Evolutionary conservation across 2,113 vertebrate genomes (phyloP).

Genomic region (Apteryx mantelli): DNA sequence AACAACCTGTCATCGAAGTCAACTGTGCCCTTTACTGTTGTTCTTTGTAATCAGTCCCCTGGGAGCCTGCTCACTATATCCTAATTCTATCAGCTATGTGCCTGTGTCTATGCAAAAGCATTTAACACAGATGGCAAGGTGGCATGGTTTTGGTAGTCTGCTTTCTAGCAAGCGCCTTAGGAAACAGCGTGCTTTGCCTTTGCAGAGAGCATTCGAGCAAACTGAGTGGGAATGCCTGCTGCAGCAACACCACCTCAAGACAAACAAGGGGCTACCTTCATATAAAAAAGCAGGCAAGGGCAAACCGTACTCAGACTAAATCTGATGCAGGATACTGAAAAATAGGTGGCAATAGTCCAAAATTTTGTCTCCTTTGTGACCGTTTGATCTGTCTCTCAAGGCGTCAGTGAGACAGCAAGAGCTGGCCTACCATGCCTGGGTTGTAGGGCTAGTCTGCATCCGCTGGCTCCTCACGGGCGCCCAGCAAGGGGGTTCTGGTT

Average conservation of each 20-base stretch:
- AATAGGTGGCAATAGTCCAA: too few species aligned
- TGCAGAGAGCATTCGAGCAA: neutral
- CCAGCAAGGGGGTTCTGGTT: neutral
- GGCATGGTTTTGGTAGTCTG: neutral
- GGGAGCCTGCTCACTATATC: neutral
- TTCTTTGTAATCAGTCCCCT: fast-evolving
- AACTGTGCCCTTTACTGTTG: fast-evolving
- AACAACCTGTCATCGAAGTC: neutral
- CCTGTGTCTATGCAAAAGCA: neutral
- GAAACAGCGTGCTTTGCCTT: neutral
- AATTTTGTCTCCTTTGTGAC: neutral
- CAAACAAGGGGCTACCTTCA: neutral
- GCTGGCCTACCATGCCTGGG: neutral
- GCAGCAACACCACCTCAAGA: fast-evolving
- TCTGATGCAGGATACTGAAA: neutral
- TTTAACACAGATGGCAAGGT: neutral
- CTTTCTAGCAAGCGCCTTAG: neutral
- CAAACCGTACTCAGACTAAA: neutral
- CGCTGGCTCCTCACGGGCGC: neutral
- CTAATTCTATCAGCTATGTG: fast-evolving
- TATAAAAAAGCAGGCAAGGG: neutral
- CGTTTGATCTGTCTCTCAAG: neutral
- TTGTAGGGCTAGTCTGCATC: neutral
- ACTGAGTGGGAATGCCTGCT: neutral
- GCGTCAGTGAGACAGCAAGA: neutral